phyloP scores from a whole-genome alignment of 1,140 invertebrate species.

The Leguminivora glycinivorella region DNA sequence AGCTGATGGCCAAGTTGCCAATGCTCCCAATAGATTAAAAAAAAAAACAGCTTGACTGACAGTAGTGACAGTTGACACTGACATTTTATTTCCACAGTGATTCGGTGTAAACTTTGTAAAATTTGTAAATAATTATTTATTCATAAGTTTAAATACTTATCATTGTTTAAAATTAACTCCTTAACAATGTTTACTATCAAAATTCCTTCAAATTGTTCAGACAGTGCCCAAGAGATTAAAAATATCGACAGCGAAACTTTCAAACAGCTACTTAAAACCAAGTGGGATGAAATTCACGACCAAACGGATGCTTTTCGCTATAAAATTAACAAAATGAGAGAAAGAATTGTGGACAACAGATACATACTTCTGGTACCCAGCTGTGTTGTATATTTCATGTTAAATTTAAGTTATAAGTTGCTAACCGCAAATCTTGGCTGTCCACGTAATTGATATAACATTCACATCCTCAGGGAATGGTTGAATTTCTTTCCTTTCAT shows the following conservation, averaged over 20 bases:
- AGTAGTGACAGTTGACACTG: no score
- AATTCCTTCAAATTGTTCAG: neutral
- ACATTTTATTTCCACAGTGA: neutral
- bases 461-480: no score
- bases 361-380: conserved; percentile 55
- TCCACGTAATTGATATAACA: no score
- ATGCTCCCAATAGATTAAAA: no score
- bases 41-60: no score
- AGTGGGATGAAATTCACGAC: conserved; percentile 55
- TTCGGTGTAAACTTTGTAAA: neutral
- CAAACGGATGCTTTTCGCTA: conserved; percentile 57
- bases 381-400: conserved; percentile 4
- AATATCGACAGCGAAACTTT: conserved; percentile 32
- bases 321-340: conserved; percentile 51
- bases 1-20: no score
- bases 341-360: conserved; percentile 50
- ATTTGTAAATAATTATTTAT: neutral
- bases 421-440: no score
- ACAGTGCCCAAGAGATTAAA: conserved; percentile 7
- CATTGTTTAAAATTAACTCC: neutral
- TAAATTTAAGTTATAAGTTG: neutral
- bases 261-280: conserved; percentile 39
- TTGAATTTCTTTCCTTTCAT: no score
- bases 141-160: neutral
- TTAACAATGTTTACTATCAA: conserved; percentile 3